phyloP scores from a whole-genome alignment of 2,797 vertebrate species.

The Denticeps clupeoides region DNA sequence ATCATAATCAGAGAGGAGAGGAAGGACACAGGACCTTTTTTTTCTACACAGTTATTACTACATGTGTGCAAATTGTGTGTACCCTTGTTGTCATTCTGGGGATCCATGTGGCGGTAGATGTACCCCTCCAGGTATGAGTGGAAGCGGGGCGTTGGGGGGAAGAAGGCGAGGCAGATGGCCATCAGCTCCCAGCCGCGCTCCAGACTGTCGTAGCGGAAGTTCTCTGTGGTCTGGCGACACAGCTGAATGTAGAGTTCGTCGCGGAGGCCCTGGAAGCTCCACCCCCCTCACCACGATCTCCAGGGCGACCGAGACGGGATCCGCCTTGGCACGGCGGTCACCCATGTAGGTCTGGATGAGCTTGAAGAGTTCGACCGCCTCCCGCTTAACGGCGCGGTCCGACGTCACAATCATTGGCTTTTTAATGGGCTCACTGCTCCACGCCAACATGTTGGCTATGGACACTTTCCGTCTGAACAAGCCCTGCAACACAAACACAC shows the following conservation, averaged over 20 bases:
- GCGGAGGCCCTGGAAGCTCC: constrained; percentile 87
- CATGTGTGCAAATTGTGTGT: constrained; percentile 8
- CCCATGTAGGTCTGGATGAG: constrained; percentile 98
- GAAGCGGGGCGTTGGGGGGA: constrained; percentile 92
- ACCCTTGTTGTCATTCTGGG: constrained; percentile 95
- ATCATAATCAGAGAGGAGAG: too few species aligned
- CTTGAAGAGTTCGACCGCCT: constrained; percentile 91
- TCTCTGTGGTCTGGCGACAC: constrained; percentile 93
- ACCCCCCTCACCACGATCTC: constrained; percentile 83
- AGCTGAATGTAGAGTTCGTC: constrained; percentile 96
- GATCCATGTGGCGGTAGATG: constrained; percentile 94
- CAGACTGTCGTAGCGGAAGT: constrained; percentile 94
- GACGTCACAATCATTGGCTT: constrained; percentile 96
- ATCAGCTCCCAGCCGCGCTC: constrained; percentile 95
- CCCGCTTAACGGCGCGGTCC: constrained; percentile 84
- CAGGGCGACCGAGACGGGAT: constrained; percentile 75
- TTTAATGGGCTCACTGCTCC: constrained; percentile 98
- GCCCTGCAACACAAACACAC: constrained; percentile 52
- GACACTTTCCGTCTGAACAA: constrained; percentile 92
- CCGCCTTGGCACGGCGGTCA: constrained; percentile 78
- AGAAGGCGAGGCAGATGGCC: constrained; percentile 93
- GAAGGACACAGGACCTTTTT: too few species aligned
- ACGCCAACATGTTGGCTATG: constrained; percentile 96
- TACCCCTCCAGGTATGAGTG: constrained; percentile 94
- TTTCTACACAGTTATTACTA: not conserved